These are phyloP conservation scores for Drosophila dunni DNA, from an alignment of 1,140 invertebrate genomes.

Conservation along the genomic window DNA sequence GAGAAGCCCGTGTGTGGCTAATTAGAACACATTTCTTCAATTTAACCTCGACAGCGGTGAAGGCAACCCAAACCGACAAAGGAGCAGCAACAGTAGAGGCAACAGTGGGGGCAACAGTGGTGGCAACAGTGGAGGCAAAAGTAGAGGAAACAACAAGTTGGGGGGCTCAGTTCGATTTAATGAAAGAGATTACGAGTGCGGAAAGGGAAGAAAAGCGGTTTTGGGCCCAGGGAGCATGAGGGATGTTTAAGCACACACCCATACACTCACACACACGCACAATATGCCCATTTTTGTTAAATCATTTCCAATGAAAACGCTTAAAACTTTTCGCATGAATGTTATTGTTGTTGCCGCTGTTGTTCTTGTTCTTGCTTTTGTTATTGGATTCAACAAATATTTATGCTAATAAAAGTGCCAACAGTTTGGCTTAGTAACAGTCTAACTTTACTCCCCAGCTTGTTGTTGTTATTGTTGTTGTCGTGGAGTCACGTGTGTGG, in stretches of 20 bases:
- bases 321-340: constrained; percentile 77
- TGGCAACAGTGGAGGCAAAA: too few species aligned
- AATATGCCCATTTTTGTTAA: constrained; percentile 58
- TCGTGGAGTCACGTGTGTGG: constrained; percentile 34
- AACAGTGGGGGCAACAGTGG: too few species aligned
- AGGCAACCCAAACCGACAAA: constrained; percentile 34
- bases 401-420: constrained; percentile 77
- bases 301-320: constrained; percentile 74
- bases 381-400: constrained; percentile 75
- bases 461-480: constrained; percentile 13
- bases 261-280: not conserved
- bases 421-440: constrained; percentile 36
- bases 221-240: not conserved
- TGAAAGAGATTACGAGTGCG: constrained; percentile 59
- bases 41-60: constrained; percentile 66
- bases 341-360: constrained; percentile 46
- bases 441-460: constrained; percentile 41
- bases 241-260: constrained; percentile 4
- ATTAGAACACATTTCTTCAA: constrained; percentile 82
- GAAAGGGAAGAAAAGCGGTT: not conserved
- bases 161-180: constrained; percentile 63
- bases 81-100: constrained; percentile 9
- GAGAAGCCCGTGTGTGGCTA: constrained; percentile 68
- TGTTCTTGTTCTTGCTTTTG: constrained; percentile 22
- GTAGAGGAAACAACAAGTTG: not conserved